Conservation (phyloP, 2,113 vertebrate genomes). For the Coptodon rendalli region DNA sequence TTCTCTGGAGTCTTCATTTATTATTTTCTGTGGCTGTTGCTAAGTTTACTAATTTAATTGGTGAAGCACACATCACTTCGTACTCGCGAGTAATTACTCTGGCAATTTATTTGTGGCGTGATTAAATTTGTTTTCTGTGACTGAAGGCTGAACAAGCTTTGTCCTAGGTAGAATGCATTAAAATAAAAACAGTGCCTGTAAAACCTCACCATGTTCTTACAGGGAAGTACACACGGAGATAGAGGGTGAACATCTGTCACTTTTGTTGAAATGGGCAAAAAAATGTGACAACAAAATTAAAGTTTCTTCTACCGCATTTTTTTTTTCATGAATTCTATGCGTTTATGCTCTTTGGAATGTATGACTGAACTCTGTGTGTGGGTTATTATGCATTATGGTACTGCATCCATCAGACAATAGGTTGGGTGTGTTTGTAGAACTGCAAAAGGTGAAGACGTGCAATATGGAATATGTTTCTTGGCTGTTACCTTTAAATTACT, state of each 20-base stretch:
- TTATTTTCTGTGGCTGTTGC: background rate
- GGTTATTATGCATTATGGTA: background rate
- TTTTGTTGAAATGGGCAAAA: background rate
- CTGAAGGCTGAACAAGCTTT: background rate
- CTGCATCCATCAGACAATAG: background rate
- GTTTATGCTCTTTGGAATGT: background rate
- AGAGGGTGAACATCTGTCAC: background rate
- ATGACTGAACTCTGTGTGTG: background rate
- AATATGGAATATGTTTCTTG: background rate
- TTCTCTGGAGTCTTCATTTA: conserved; percentile 37
- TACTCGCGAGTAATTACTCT: conserved; percentile 16
- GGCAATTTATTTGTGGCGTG: conserved; percentile 25
- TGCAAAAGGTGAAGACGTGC: background rate
- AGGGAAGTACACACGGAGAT: background rate
- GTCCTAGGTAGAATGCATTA: background rate
- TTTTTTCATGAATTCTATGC: background rate
- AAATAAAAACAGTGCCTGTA: background rate
- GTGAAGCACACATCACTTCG: background rate
- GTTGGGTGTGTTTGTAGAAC: background rate
- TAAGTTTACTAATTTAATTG: conserved; percentile 26
- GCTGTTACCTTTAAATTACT: background rate
- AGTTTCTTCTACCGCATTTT: background rate
- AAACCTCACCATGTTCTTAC: background rate
- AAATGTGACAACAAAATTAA: background rate
- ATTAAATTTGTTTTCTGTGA: conserved; percentile 18